These are phyloP conservation scores for Seriola aureovittata DNA, from an alignment of 2,113 vertebrate species.

Conservation along the genomic window DNA sequence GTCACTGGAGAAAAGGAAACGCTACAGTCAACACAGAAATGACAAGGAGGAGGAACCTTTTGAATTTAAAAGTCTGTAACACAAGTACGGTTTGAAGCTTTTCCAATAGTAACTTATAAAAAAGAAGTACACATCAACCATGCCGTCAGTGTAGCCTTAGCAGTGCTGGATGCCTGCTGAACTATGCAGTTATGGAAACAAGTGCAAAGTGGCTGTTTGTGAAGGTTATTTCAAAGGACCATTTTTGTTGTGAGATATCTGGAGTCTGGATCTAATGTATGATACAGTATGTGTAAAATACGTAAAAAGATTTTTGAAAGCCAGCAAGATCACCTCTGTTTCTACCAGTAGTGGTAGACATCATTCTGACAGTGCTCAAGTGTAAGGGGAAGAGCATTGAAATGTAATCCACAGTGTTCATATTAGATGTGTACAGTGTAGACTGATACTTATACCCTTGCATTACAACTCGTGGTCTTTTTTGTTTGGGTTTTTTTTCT, in stretches of 20 bases:
- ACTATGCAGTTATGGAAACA: constrained; percentile 57
- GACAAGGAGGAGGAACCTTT: constrained; percentile 14
- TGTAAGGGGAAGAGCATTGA: constrained; percentile 19
- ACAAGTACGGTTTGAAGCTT: constrained; percentile 7
- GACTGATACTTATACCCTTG: background rate
- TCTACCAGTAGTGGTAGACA: background rate
- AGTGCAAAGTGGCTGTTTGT: background rate
- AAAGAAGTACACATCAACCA: background rate
- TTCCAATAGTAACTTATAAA: constrained; percentile 4
- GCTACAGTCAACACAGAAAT: background rate
- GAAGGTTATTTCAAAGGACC: constrained; percentile 28
- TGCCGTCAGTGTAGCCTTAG: constrained; percentile 61
- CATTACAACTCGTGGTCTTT: background rate
- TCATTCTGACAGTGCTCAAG: background rate
- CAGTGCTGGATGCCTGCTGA: constrained; percentile 67
- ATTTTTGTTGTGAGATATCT: background rate
- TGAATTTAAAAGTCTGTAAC: constrained; percentile 36
- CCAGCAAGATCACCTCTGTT: constrained; percentile 10
- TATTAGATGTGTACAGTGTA: constrained; percentile 26
- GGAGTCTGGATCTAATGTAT: constrained; percentile 15
- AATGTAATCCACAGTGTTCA: constrained; percentile 36
- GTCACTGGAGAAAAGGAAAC: constrained; percentile 6
- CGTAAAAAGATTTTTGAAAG: constrained; percentile 12
- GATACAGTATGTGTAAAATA: constrained; percentile 27
- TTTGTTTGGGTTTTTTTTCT: background rate